Evolutionary conservation across 2,888 invertebrate species (phyloP).

Genomic region (Campoletis raptor): DNA sequence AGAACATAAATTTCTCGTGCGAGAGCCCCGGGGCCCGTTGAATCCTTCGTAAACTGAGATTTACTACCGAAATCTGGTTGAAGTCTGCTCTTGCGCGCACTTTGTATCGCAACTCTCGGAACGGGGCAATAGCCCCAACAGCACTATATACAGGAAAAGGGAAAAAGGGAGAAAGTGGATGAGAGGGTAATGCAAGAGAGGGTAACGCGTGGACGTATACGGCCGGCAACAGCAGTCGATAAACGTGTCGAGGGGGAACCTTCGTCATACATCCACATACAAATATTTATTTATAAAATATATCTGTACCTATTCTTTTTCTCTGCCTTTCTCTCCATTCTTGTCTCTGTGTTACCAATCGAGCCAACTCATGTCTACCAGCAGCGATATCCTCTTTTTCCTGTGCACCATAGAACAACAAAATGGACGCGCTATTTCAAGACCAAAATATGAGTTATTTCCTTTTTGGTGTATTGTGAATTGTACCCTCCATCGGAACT

Average conservation of each 20-base stretch:
- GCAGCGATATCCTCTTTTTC: slow-evolving; percentile 28
- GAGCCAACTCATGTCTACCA: slow-evolving; percentile 29
- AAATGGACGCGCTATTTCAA: slow-evolving; percentile 36
- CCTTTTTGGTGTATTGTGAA: slow-evolving; percentile 1
- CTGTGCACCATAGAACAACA: slow-evolving; percentile 6
- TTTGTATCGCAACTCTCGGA: slow-evolving; percentile 67
- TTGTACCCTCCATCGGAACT: neutral
- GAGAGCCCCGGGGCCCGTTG: slow-evolving; percentile 73
- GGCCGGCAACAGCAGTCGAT: slow-evolving; percentile 67
- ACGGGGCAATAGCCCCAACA: slow-evolving; percentile 30
- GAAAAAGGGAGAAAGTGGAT: slow-evolving; percentile 26
- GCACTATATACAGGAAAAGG: slow-evolving; percentile 16
- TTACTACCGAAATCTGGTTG: slow-evolving; percentile 77
- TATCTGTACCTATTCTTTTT: neutral
- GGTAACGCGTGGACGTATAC: slow-evolving; percentile 62
- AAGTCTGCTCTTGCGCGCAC: slow-evolving; percentile 71
- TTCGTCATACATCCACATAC: slow-evolving; percentile 9
- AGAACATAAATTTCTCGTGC: slow-evolving; percentile 75
- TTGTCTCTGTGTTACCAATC: neutral
- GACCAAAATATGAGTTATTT: slow-evolving; percentile 46
- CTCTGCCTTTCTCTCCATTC: slow-evolving; percentile 14
- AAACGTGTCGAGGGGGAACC: slow-evolving; percentile 60
- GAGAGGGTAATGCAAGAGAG: slow-evolving; percentile 13
- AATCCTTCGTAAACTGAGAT: slow-evolving; percentile 78
- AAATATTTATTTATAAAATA: neutral